Evolutionary conservation across 2,113 vertebrate genomes (phyloP).

Genomic region (Lepisosteus osseus): DNA sequence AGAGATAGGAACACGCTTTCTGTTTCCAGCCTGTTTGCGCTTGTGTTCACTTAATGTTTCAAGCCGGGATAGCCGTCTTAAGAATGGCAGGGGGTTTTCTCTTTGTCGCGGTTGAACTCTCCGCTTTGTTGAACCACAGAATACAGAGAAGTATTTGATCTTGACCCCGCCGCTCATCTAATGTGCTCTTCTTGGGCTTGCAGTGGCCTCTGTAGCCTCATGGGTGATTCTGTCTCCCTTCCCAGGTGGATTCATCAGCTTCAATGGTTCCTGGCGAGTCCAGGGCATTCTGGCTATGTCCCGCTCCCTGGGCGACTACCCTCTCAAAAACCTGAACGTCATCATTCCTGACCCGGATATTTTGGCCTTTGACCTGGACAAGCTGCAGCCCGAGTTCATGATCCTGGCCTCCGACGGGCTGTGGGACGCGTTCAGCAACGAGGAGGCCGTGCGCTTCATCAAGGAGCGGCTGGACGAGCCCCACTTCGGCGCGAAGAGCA

Average conservation of each 20-base stretch:
- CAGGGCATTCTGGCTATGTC: constrained; percentile 98
- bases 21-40: too few species aligned
- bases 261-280: constrained; percentile 95
- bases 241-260: constrained; percentile 96
- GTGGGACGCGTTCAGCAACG: constrained; percentile 98
- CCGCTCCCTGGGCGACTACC: constrained; percentile 92
- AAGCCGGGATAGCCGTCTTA: too few species aligned
- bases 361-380: constrained; percentile 92
- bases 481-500: constrained; percentile 95
- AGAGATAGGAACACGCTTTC: too few species aligned
- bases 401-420: constrained; percentile 95
- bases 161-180: too few species aligned
- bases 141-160: too few species aligned
- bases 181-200: too few species aligned
- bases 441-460: constrained; percentile 95
- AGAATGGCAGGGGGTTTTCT: too few species aligned
- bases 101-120: too few species aligned
- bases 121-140: too few species aligned
- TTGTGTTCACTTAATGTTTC: too few species aligned
- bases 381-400: constrained; percentile 96
- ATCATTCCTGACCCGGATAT: constrained; percentile 91
- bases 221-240: constrained; percentile 24
- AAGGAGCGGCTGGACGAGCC: constrained; percentile 92
- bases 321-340: constrained; percentile 95
- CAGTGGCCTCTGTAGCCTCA: too few species aligned